Conservation (phyloP, 2,797 vertebrate genomes). For the Platyrinchus mystaceus region DNA sequence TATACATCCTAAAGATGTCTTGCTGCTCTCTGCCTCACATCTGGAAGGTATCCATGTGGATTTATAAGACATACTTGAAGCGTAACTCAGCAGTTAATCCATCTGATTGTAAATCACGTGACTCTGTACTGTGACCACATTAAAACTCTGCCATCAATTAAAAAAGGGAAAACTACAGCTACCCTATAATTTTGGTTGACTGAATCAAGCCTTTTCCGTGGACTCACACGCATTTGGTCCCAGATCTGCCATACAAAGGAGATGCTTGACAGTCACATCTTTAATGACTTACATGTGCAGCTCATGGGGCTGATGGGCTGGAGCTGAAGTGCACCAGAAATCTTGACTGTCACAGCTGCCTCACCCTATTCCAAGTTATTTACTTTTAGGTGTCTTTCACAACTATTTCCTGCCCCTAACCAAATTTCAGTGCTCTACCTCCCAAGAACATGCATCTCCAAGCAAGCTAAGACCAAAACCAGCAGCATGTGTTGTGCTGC, state of each 20-base stretch:
- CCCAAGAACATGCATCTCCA: background rate
- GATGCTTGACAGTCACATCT: constrained; percentile 28
- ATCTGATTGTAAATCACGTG: constrained; percentile 44
- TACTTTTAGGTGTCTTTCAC: background rate
- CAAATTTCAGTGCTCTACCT: background rate
- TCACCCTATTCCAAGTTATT: background rate
- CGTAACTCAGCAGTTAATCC: constrained; percentile 43
- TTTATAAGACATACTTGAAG: constrained; percentile 51
- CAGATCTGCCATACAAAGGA: constrained; percentile 31
- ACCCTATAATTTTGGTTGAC: constrained; percentile 47
- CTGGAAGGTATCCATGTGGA: constrained; percentile 54
- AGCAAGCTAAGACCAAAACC: background rate
- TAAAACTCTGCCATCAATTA: constrained; percentile 52
- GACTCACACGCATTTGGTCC: background rate
- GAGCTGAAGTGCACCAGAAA: background rate
- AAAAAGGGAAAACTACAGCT: constrained; percentile 31
- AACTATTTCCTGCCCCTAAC: background rate
- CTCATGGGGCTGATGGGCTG: background rate
- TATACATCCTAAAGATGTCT: constrained; percentile 20
- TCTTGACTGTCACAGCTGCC: background rate
- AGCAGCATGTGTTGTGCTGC: background rate
- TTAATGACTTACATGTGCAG: constrained; percentile 45
- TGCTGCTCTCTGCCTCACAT: constrained; percentile 31
- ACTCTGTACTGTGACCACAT: constrained; percentile 57
- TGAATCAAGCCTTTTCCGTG: constrained; percentile 5